Percentiles rank a stretch among this genome's conserved stretches.
Conservation (phyloP, 2,888 invertebrate species). For the Tenthredo notha region DNA sequence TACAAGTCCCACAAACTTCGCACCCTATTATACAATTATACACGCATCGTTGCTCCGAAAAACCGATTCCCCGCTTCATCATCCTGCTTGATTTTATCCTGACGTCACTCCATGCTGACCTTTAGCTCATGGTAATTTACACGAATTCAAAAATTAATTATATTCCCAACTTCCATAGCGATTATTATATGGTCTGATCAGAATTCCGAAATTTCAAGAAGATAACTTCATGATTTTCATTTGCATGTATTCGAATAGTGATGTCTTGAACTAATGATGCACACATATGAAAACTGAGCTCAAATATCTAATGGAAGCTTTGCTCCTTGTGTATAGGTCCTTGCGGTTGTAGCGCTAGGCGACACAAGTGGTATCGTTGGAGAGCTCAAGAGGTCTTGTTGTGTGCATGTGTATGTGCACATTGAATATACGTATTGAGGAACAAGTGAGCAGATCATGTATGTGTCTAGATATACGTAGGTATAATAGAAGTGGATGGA, state of each 20-base stretch:
- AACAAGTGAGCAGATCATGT: neutral
- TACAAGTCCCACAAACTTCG: constrained; percentile 45
- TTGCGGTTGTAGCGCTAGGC: neutral
- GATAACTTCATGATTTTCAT: neutral
- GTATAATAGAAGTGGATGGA: constrained; percentile 10
- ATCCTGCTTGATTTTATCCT: constrained; percentile 22
- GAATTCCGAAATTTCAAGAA: neutral
- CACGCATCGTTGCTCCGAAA: constrained; percentile 70
- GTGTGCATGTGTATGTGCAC: neutral
- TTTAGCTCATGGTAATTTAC: constrained; percentile 6
- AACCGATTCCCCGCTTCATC: neutral
- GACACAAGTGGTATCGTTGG: neutral
- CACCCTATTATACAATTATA: constrained; percentile 67
- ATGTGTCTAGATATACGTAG: neutral
- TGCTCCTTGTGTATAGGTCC: neutral
- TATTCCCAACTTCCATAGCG: neutral
- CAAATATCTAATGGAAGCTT: neutral
- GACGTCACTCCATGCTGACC: constrained; percentile 43
- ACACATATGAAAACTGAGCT: neutral
- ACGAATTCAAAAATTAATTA: neutral
- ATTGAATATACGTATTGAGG: neutral
- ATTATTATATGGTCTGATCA: neutral
- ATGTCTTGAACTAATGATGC: neutral
- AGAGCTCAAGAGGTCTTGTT: constrained; percentile 5
- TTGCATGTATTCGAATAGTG: neutral